phyloP scores from a whole-genome alignment of 2,797 vertebrate species.

The Bovichtus diacanthus region DNA sequence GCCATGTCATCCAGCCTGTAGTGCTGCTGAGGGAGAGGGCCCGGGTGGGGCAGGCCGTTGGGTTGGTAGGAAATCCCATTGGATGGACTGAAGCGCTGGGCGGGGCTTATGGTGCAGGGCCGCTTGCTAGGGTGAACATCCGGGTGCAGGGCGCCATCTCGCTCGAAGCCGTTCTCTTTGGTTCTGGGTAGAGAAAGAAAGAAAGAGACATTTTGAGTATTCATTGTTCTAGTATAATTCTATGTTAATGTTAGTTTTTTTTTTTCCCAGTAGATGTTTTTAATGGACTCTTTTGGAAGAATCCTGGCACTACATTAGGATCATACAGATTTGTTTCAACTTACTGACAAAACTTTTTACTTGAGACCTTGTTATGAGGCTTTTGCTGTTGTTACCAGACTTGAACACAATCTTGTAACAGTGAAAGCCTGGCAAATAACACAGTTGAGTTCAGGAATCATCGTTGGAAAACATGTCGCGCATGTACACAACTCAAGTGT shows the following conservation, averaged over 20 bases:
- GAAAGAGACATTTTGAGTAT: not conserved
- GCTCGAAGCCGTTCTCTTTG: slow-evolving; percentile 94
- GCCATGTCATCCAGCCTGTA: slow-evolving; percentile 97
- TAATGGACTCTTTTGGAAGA: not conserved
- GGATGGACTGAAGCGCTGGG: slow-evolving; percentile 94
- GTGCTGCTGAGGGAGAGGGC: slow-evolving; percentile 93
- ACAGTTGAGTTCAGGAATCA: slow-evolving; percentile 13
- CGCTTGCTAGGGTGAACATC: slow-evolving; percentile 90
- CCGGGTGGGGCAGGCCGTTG: slow-evolving; percentile 92
- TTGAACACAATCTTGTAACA: not conserved
- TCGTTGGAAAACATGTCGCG: slow-evolving; percentile 27
- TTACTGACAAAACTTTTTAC: not conserved
- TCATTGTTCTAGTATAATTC: too few relatives aligned
- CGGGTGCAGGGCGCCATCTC: slow-evolving; percentile 90
- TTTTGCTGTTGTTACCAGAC: slow-evolving; percentile 13
- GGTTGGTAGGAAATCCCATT: slow-evolving; percentile 92
- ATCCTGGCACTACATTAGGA: not conserved
- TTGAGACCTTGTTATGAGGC: not conserved
- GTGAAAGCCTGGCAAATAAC: slow-evolving; percentile 26
- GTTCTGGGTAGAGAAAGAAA: slow-evolving; percentile 68
- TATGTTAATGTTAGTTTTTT: not conserved
- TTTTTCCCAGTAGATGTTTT: not conserved
- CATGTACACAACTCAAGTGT: slow-evolving; percentile 17
- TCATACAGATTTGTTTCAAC: not conserved
- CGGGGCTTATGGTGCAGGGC: slow-evolving; percentile 97